These are phyloP conservation scores for Elanus axillaris DNA, from an alignment of 2,113 vertebrate species.

Conservation along the genomic window DNA sequence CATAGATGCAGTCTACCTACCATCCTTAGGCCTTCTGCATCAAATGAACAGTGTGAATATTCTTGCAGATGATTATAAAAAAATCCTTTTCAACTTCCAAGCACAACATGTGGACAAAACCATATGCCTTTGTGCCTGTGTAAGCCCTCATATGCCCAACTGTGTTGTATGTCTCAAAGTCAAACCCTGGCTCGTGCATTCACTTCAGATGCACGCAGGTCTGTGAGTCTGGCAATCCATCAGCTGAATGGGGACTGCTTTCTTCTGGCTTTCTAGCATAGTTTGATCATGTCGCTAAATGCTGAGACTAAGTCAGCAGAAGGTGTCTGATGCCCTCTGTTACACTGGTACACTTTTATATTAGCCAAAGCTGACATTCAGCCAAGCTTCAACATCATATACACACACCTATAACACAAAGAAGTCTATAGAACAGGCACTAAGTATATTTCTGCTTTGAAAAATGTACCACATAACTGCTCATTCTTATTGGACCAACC, in stretches of 20 bases:
- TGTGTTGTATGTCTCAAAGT: not conserved
- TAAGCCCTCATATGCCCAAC: rapidly evolving
- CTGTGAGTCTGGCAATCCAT: not conserved
- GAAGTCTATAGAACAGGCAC: not conserved
- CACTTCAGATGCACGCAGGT: not conserved
- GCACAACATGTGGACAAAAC: not conserved
- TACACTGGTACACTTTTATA: not conserved
- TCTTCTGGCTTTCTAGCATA: not conserved
- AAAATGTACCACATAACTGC: not conserved
- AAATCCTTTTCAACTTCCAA: not conserved
- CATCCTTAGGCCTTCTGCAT: not conserved
- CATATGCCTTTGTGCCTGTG: rapidly evolving
- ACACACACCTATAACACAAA: not conserved
- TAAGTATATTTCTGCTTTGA: not conserved
- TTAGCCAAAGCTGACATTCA: not conserved
- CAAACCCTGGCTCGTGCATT: rapidly evolving
- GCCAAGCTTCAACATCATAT: not conserved
- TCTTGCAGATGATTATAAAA: not conserved
- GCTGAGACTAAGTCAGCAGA: not conserved
- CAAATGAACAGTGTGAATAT: not conserved
- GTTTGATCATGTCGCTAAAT: not conserved
- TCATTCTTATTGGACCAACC: not conserved
- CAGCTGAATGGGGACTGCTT: not conserved
- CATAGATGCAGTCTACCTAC: no score
- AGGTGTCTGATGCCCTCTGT: not conserved